Base-by-base conservation (phyloP, 1,140 invertebrate genomes). In the Drosophila lacertosa region DNA sequence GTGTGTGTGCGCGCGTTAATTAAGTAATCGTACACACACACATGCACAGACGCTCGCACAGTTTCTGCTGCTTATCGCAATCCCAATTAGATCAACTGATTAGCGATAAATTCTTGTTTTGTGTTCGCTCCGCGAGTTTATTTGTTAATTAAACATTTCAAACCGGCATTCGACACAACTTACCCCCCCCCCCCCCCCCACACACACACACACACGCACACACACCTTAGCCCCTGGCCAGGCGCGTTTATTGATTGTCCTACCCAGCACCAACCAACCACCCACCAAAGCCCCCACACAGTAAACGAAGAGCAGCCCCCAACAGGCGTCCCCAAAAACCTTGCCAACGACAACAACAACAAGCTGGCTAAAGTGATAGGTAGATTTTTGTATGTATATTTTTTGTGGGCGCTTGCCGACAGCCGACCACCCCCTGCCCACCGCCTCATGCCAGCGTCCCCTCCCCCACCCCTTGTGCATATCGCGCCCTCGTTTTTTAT, bases 321-420 rank as follows among this genome's bases (percentile, higher is more conserved):
- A 48, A 58, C 63, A 77, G 62, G 47, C 76, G 77, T 75, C 73
- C 63, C 60, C 62, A 72, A 75, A 74, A 75, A 72, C 73, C 73
- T 75, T 72, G 73, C 68, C 67, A 66, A 79, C 68, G 18, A 22
- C 48, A 67, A 26, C 59, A 73, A 58, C 76, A 67, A 62, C 62
- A 72, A 67, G 58, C 53, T 58, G 45, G 58, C 66, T 6, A 54
- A 77, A 77, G 67, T 77, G 76, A 84, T 84, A 84, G 80, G 81
- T 84, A 86, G 81, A 84, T 80, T 77, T 83, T 76, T 62, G 81
- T 84, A 74, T 84, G 81, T 84, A 84, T 84, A 78, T 83, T 65
- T 79, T 72, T 64, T 77, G 51, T 86, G 63, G 57, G 64, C 64
- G 76, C 65, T 71, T 74, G 71, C 29, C 74, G 74, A 63, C 74